These are phyloP conservation scores for Phortica okadai DNA, from an alignment of 2,888 invertebrate species.

Conservation along the genomic window DNA sequence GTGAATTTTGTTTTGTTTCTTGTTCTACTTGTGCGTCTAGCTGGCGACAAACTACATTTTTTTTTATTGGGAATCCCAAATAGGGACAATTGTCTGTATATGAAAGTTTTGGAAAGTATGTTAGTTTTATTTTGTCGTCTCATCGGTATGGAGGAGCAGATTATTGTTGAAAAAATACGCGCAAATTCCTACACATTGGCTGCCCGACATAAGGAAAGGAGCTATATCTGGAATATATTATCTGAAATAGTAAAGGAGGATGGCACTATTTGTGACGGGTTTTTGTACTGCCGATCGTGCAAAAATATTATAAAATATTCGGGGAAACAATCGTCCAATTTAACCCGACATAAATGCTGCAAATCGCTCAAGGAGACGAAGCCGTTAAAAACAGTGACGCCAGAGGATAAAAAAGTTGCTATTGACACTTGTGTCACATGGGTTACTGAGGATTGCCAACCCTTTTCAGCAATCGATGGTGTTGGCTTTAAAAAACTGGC, in stretches of 20 bases:
- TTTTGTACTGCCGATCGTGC: slow-evolving; percentile 41
- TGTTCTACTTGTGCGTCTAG: too few species aligned
- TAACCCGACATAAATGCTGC: slow-evolving; percentile 47
- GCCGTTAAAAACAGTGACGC: slow-evolving; percentile 31
- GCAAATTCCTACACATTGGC: slow-evolving; percentile 33
- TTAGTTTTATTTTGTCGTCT: too few species aligned
- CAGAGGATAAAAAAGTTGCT: slow-evolving; percentile 38
- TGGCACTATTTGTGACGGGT: slow-evolving; percentile 40
- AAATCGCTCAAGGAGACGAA: slow-evolving; percentile 38
- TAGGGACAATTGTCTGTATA: too few species aligned
- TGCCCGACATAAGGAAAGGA: slow-evolving; percentile 33
- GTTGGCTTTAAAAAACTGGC: slow-evolving; percentile 39
- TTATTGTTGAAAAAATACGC: too few species aligned
- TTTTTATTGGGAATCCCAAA: too few species aligned
- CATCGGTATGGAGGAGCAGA: too few species aligned
- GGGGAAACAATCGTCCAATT: slow-evolving; percentile 38
- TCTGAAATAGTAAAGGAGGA: slow-evolving; percentile 42
- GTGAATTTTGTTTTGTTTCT: too few species aligned
- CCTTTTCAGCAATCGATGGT: slow-evolving; percentile 44
- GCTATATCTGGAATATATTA: slow-evolving; percentile 39
- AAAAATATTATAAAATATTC: slow-evolving; percentile 38
- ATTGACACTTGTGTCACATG: slow-evolving; percentile 42
- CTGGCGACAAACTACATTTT: too few species aligned
- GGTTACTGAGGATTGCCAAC: slow-evolving; percentile 45
- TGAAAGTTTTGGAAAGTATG: too few species aligned